These are phyloP conservation scores for Diabrotica undecimpunctata DNA, from an alignment of 1,140 invertebrate species.

Conservation along the genomic window DNA sequence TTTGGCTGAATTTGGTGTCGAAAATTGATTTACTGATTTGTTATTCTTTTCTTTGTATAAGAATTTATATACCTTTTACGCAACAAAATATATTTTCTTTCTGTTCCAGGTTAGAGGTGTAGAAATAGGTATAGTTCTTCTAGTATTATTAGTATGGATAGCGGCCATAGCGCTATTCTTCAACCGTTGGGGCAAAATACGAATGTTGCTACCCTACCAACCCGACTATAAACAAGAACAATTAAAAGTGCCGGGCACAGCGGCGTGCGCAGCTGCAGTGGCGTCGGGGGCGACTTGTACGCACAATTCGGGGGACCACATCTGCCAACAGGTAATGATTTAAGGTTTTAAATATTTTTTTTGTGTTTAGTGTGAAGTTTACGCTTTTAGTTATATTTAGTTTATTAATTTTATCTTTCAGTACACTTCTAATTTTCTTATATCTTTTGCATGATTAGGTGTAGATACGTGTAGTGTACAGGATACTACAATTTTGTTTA, in stretches of 20 bases:
- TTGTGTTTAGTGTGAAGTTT: background rate
- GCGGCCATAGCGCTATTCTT: conserved; percentile 76
- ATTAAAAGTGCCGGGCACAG: conserved; percentile 74
- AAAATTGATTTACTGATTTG: too few relatives aligned
- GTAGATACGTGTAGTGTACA: too few relatives aligned
- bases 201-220: conserved; percentile 78
- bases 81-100: background rate
- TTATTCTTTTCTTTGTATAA: too few relatives aligned
- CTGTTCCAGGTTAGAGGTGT: conserved; percentile 59
- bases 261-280: conserved; percentile 62
- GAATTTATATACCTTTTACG: too few relatives aligned
- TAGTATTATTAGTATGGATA: conserved; percentile 73
- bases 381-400: background rate
- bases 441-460: too few relatives aligned
- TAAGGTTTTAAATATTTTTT: background rate
- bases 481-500: too few relatives aligned
- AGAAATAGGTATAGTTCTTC: conserved; percentile 70
- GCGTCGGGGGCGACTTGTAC: conserved; percentile 50
- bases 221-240: conserved; percentile 84
- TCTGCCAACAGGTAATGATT: conserved; percentile 58
- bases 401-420: background rate
- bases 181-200: conserved; percentile 83
- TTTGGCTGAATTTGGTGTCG: too few relatives aligned
- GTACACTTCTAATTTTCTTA: background rate
- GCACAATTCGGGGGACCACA: conserved; percentile 54